These are phyloP conservation scores for Pogona vitticeps DNA, from an alignment of 2,113 vertebrate species.

Conservation along the genomic window DNA sequence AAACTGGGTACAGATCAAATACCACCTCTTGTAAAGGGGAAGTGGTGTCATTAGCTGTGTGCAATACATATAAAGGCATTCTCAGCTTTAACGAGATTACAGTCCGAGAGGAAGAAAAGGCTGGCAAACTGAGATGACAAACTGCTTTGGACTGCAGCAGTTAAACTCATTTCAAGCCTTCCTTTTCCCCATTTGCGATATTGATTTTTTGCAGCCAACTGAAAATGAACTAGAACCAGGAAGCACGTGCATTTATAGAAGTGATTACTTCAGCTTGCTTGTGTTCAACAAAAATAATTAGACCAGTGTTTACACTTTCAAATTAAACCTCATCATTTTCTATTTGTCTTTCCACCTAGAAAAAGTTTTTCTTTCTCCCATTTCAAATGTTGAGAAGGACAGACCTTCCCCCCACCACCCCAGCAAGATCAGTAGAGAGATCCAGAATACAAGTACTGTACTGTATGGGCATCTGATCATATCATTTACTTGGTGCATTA, in stretches of 20 bases:
- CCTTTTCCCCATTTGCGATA: conserved; percentile 21
- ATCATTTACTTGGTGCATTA: neutral
- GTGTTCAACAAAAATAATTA: conserved; percentile 16
- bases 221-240: neutral
- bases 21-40: neutral
- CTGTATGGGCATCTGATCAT: neutral
- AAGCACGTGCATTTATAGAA: neutral
- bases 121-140: neutral
- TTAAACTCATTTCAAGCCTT: conserved; percentile 28
- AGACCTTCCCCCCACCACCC: neutral
- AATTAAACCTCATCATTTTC: conserved; percentile 8
- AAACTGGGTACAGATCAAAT: neutral
- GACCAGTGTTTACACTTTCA: conserved; percentile 7
- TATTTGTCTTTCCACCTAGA: conserved; percentile 10
- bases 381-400: neutral
- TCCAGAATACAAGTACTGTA: neutral
- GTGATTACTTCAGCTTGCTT: conserved; percentile 1
- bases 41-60: neutral
- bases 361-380: neutral
- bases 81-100: neutral
- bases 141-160: conserved; percentile 2
- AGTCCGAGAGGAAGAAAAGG: neutral
- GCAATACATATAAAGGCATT: neutral
- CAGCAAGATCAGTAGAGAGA: neutral
- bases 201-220: conserved; percentile 17